Percentiles rank a stretch among this genome's conserved stretches.
These are phyloP conservation scores for Drosophila koepferae DNA, from an alignment of 2,888 invertebrate species.

Conservation along the genomic window DNA sequence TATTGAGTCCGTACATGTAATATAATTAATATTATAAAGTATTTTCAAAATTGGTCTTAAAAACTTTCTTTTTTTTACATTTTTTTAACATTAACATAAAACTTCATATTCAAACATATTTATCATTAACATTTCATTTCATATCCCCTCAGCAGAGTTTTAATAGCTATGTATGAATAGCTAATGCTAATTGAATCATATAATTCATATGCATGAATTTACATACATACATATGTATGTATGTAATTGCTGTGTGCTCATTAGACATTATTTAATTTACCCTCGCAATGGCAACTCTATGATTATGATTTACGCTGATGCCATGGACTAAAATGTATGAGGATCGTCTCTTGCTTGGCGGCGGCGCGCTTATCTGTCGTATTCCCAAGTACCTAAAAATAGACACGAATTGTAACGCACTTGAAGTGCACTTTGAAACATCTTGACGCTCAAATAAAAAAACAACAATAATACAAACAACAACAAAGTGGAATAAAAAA, in stretches of 20 bases:
- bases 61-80: no score
- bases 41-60: no score
- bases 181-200: conserved; percentile 14
- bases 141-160: conserved; percentile 26
- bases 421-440: conserved; percentile 77
- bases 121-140: not conserved
- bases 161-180: not conserved
- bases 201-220: no score
- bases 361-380: conserved; percentile 41
- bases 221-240: no score
- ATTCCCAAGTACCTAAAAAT: conserved; percentile 76
- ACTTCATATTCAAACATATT: no score
- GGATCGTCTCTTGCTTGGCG: conserved; percentile 14
- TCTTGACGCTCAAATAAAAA: conserved; percentile 68
- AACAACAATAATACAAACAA: conserved; percentile 43
- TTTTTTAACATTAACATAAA: no score
- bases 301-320: conserved; percentile 13
- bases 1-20: no score
- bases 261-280: conserved; percentile 55
- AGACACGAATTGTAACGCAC: conserved; percentile 70
- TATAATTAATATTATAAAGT: no score
- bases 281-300: conserved; percentile 18
- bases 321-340: conserved; percentile 8
- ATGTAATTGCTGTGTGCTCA: conserved; percentile 36
- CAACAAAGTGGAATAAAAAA: conserved; percentile 13